Evolutionary conservation across 2,888 invertebrate species (phyloP), one percentile per base, ranked within the genome.

Genomic region (Anorthoa munda): DNA sequence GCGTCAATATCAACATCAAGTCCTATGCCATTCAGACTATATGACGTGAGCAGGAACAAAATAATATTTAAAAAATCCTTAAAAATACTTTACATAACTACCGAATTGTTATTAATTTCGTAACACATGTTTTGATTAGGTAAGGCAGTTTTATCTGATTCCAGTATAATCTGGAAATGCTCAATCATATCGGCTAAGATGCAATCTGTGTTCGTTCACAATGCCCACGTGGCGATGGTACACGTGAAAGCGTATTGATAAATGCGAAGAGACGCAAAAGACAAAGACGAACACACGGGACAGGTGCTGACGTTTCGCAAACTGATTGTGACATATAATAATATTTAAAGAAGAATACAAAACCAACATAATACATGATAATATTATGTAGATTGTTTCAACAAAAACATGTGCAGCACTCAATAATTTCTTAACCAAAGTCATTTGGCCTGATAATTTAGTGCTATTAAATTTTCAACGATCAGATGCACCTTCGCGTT

Each of bases 401-500:
- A n/a, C 26, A 65, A 69, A 75, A 75, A 39, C 31, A 60, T 69
- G 21, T 59, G 53, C 45, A 12, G 21, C 26, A n/a, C 18, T 60
- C 45, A 79, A 71, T 66, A 60, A 59, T 50, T 59, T 66, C 56
- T 63, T 72, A 60, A 71, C 61, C 61, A 61, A 61, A 83, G 66
- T 63, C 51, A 58, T 64, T 73, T 65, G 12, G 50, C 56, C 56
- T 50, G 79, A 58, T 72, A 79, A 84, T 84, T 75, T 74, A 69
- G 71, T 60, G 74, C 46, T 45, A 83, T 85, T 76, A 83, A 72
- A 70, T 61, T 66, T 81, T 69, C 68, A 86, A 73, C 65, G 76
- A 76, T 69, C 68, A 31, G 72, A 75, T 80, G 73, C 72, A 78
- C 66, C 73, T 82, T 81, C 31, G 15, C 66, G 46, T 69, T 69